Evolutionary conservation across 1,140 invertebrate species (phyloP), one percentile per base, ranked within the genome.

Genomic region (Prorops nasuta): DNA sequence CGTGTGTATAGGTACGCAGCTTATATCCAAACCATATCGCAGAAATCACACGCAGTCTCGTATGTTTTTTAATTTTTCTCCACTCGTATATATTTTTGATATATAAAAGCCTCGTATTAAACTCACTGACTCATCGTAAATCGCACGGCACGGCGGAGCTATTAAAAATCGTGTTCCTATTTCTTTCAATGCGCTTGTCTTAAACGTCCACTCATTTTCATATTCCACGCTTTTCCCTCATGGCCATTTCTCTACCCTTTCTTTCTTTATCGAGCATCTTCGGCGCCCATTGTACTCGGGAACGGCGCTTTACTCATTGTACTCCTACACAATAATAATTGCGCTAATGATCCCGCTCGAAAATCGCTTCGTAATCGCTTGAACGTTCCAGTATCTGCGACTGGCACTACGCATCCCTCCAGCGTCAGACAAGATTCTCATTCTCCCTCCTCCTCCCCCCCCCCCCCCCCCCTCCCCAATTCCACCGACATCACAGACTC

Each of bases 261-360:
- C 19, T 21, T 40, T 40, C 10, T 14, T 9, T 14, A 7, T 35
- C 3, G 34, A n/a, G n/a, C 39, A 57, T 43, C 63, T 65, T 67
- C 43, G 45, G 38, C 51, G 42, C 24, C 56, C 59, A 70, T 71
- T 67, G 66, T 69, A 64, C 52, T 60, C 59, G 56, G 38, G 35
- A 45, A 60, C 55, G 58, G 58, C 58, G 51, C 59, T 60, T 50
- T 54, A 57, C 61, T 63, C 57, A 69, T 72, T 72, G 67, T 72
- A 51, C 62, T 52, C 57, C 61, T 56, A 57, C 65, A 64, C 62
- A 63, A 69, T 69, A 64, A 68, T 74, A 75, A 75, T 74, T 75
- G 70, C 67, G 60, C 66, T 71, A 72, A 73, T 71, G 67, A 68
- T 72, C 68, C 56, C 54, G 57, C 55, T 57, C 57, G 47, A 69